Base-by-base conservation (phyloP, 2,113 vertebrate species). In the Copsychus sechellarum region DNA sequence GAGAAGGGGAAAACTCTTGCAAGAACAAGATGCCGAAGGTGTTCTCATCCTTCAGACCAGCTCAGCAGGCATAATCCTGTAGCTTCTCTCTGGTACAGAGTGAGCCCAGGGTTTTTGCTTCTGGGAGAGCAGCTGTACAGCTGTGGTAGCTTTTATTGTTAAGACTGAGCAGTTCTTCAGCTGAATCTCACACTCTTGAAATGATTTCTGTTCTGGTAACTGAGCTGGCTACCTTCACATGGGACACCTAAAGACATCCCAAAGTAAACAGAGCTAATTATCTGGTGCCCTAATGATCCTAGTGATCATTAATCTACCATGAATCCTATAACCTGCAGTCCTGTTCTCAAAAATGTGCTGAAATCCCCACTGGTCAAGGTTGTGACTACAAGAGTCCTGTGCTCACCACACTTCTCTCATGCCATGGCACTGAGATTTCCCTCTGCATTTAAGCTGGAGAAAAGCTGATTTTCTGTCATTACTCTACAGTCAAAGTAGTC, bases 291-390 rank as follows among this genome's bases (percentile, higher is more conserved):
- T 53, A 48, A 61, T 17, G 23, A 14, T 9, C 5, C 8, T n/a
- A 26, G 24, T 33, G 51, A 29, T 53, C 16, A 53, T 53, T 53
- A 77, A 45, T 36, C 24, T 40, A 2, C 58, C 5, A 4, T 54
- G 11, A 45, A 21, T 57, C 47, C 47, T 36, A 2, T 6, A 76
- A 18, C 3, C 3, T 53, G 14, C 5, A 34, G 19, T 31, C 3
- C 57, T 69, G 2, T 38, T 77, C 33, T 60, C 28, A 64, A 76
- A 92, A 71, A 29, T 0, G 0, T 25, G 6, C 21, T 67, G 65
- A 66, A 81, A 67, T 5, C 5, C 9, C 9, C 12, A 0, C 0
- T 47, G 62, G 38, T 36, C 25, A 21, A 36, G 28, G 6, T 20
- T 47, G 42, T 47, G 22, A 21, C n/a, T 29, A 6, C 14, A 16